Base-by-base conservation (phyloP, 2,113 vertebrate genomes). In the Canis aureus region DNA sequence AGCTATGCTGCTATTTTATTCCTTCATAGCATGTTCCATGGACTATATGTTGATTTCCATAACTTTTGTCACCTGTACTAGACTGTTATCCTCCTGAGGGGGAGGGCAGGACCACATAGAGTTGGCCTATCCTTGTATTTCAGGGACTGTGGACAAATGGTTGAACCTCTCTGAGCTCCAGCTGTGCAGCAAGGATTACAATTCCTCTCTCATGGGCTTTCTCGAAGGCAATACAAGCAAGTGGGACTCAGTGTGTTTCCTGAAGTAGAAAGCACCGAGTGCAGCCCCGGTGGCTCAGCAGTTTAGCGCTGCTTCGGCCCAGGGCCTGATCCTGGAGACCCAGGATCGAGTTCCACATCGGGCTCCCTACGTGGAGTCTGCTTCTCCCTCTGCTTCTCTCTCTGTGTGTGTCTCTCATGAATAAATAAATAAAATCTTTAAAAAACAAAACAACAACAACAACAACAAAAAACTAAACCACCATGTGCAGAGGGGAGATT, bases 31-130 rank as follows among this genome's bases (percentile, higher is more conserved):
- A 85, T 3, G 35, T 83, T 91, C 71, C n/a, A 12, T 38, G 51
- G 76, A 88, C 29, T 59, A 60, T 60, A 25, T 35, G 49, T 64
- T 88, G 76, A 90, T 82, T 86, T 79, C 67, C 59, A 22, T 79
- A 67, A 96, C 62, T 86, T 96, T 93, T 73, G 60, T 82, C 67
- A 74, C 66, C 57, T 97, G 85, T 62, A 60, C n/a, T 81, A 78
- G 59, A 85, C 51, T 51, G 35, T 78, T n/a, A 85, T 64, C 66
- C 89, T 73, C 82, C 71, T 25, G 19, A 91, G 83, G 69, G 8
- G 8, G 35, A 96, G 62, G 79, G 78, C 32, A 59, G 43, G 73
- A 86, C 59, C 67, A 86, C 35, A 91, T 29, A 95, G 86, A 64
- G 19, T 69, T 73, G 73, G 38, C n/a, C 55, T 67, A 82, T 22